Evolutionary conservation across 2,113 vertebrate species (phyloP).

Genomic region (Platycercus adscitus): DNA sequence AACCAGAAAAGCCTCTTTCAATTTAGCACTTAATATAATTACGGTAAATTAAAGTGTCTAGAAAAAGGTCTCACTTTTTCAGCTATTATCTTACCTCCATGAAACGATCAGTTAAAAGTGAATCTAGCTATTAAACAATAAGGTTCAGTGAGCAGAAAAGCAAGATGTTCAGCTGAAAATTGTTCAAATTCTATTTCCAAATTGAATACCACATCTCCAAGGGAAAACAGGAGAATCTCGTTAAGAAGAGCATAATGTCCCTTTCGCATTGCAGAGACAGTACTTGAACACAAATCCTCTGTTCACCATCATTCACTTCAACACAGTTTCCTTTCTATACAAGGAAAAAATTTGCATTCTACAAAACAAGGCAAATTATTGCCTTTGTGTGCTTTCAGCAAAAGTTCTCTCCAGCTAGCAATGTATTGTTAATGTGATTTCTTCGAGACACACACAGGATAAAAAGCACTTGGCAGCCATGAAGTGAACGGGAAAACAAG

Average conservation of each 20-base stretch:
- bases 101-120: constrained; percentile 24
- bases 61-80: constrained; percentile 11
- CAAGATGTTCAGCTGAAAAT: constrained; percentile 12
- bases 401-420: not conserved
- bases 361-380: not conserved
- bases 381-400: not conserved
- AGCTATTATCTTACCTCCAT: not conserved
- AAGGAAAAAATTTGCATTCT: not conserved
- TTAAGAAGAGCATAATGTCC: not conserved
- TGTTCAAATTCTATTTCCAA: constrained; percentile 18
- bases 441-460: not conserved
- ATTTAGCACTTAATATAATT: constrained; percentile 57
- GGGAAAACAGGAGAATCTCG: not conserved
- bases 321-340: not conserved
- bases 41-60: constrained; percentile 11
- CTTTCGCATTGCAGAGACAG: fast-evolving
- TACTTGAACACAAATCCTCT: not conserved
- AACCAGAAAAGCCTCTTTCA: constrained; percentile 39
- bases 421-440: not conserved
- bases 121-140: constrained; percentile 19
- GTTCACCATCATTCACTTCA: not conserved
- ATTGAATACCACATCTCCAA: constrained; percentile 1
- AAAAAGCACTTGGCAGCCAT: not conserved
- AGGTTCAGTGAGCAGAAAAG: constrained; percentile 2
- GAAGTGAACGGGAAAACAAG: not conserved